These are phyloP conservation scores for Emydura subglobosa DNA, from an alignment of 2,113 vertebrate genomes.

Conservation along the genomic window DNA sequence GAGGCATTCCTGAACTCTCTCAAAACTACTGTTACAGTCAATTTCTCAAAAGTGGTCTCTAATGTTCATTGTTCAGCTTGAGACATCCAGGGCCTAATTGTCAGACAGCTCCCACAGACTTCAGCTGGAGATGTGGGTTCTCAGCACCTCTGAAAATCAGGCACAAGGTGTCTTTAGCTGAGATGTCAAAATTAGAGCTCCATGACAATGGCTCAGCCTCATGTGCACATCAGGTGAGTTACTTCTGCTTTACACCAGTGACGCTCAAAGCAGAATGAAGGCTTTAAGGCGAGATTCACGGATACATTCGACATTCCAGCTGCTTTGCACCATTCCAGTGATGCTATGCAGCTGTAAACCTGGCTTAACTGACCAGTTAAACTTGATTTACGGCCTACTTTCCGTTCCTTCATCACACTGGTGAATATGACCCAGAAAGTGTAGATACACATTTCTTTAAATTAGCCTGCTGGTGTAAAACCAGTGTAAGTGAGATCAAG, in stretches of 20 bases:
- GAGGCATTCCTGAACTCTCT: not conserved
- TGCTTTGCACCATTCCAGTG: not conserved
- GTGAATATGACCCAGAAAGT: not conserved
- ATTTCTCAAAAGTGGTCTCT: not conserved
- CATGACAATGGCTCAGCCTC: not conserved
- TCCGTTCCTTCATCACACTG: not conserved
- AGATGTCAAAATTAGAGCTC: not conserved
- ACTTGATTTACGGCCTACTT: not conserved
- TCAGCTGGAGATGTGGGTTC: not conserved
- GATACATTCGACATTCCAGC: not conserved
- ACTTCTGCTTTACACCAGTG: not conserved
- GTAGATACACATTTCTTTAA: not conserved
- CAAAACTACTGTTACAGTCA: not conserved
- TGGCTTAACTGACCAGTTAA: not conserved
- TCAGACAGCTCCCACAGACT: not conserved
- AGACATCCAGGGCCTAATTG: not conserved
- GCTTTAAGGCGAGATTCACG: not conserved
- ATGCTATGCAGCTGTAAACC: not conserved
- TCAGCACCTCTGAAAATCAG: not conserved
- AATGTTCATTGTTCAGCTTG: not conserved
- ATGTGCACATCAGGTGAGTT: not conserved
- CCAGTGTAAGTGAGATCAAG: not conserved
- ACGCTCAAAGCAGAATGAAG: not conserved
- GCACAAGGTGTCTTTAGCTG: not conserved
- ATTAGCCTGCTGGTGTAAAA: not conserved